Percentiles rank a stretch among this genome's conserved stretches.
Conservation (phyloP, 2,888 invertebrate genomes). For the Microdon myrmicae region DNA sequence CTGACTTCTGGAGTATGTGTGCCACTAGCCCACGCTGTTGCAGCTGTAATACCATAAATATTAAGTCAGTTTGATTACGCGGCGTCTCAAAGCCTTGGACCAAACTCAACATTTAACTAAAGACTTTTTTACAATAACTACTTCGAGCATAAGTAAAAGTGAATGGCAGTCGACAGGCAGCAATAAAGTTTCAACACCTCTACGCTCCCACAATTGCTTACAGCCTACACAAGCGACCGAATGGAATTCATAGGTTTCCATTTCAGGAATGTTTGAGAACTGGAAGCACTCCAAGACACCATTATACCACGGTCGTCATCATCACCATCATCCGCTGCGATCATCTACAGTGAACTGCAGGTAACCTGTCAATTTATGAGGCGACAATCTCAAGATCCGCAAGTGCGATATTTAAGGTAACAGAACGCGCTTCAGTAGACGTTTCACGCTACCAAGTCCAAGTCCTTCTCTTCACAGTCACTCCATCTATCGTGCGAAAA, state of each 20-base stretch:
- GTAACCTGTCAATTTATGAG: constrained; percentile 41
- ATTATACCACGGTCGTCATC: constrained; percentile 1
- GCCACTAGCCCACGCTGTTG: too few relatives aligned
- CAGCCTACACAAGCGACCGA: constrained; percentile 8
- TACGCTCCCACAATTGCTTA: constrained; percentile 34
- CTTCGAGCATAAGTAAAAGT: too few relatives aligned
- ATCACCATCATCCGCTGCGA: constrained; percentile 22
- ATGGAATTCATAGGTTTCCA: constrained; percentile 12
- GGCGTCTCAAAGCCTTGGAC: too few relatives aligned
- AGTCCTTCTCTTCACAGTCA: constrained; percentile 13
- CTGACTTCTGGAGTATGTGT: too few relatives aligned
- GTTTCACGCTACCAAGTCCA: constrained; percentile 15
- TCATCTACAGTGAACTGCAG: not conserved
- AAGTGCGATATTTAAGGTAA: constrained; percentile 22
- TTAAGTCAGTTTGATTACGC: too few relatives aligned
- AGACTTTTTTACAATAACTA: too few relatives aligned
- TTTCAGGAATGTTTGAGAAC: constrained; percentile 18
- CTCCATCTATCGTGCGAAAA: constrained; percentile 24
- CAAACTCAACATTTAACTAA: too few relatives aligned
- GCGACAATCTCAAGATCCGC: constrained; percentile 29
- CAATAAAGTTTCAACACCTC: constrained; percentile 30
- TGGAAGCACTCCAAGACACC: constrained; percentile 1
- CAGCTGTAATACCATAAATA: too few relatives aligned
- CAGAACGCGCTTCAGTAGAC: constrained; percentile 3
- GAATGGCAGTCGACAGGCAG: constrained; percentile 30